Percentiles rank a stretch among this genome's conserved stretches.
Evolutionary conservation across 2,113 vertebrate species (phyloP).

Genomic region (Fukomys damarensis): DNA sequence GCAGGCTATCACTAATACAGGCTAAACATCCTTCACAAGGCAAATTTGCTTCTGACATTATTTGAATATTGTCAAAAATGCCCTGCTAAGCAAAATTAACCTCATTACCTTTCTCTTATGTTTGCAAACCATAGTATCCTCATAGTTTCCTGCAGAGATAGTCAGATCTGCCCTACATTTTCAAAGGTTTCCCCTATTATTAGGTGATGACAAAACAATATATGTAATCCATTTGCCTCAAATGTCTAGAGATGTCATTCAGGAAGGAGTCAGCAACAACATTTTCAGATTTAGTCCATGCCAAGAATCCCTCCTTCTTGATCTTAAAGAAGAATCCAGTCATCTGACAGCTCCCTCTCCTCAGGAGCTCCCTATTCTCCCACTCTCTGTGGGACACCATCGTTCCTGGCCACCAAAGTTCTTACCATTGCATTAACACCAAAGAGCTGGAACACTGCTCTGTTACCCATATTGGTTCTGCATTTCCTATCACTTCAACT

Average conservation of each 20-base stretch:
- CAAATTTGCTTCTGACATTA: not conserved
- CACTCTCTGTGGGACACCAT: not conserved
- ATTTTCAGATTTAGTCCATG: not conserved
- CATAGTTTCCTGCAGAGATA: not conserved
- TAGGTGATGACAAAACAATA: not conserved
- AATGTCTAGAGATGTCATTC: not conserved
- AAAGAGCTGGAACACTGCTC: not conserved
- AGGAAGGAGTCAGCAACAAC: not conserved
- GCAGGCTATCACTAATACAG: not conserved
- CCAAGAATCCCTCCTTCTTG: not conserved
- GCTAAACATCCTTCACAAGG: not conserved
- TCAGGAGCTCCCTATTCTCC: too few species aligned
- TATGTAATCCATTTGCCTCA: not conserved
- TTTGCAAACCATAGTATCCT: not conserved
- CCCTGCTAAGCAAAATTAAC: constrained; percentile 10
- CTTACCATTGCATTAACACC: too few species aligned
- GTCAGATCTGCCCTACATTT: not conserved
- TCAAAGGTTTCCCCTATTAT: not conserved
- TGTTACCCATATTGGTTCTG: not conserved
- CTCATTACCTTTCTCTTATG: constrained; percentile 18
- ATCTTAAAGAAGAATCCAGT: not conserved
- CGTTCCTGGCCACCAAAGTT: not conserved
- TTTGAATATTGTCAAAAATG: not conserved
- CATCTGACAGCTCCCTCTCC: not conserved
- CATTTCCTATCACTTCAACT: too few species aligned